A percentile compares a stretch with the other conserved stretches of the same genome.
phyloP scores from a whole-genome alignment of 2,113 vertebrate genomes.

The Ptilorrhoa leucosticta region DNA sequence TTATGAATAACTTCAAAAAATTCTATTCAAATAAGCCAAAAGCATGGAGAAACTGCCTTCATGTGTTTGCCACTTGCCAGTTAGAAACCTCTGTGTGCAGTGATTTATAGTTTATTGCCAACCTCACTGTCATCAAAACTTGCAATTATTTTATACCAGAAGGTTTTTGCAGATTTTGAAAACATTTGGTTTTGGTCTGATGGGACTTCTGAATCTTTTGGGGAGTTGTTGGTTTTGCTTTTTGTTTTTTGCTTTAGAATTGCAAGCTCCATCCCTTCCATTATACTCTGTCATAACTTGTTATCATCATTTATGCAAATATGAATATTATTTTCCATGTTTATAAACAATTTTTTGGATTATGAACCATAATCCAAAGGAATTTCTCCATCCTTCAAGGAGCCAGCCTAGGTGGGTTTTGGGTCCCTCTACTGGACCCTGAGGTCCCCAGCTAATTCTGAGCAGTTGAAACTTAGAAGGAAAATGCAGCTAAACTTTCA shows the following conservation, averaged over 20 bases:
- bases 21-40: not conserved
- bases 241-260: not conserved
- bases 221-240: not conserved
- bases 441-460: not conserved
- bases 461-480: not conserved
- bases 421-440: not conserved
- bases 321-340: not conserved
- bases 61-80: not conserved
- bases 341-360: not conserved
- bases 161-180: conserved; percentile 9
- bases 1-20: not conserved
- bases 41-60: conserved; percentile 9
- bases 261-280: not conserved
- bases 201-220: not conserved
- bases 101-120: conserved; percentile 36
- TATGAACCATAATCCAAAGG: not conserved
- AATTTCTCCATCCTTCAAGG: not conserved
- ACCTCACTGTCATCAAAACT: not conserved
- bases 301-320: not conserved
- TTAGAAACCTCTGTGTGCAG: not conserved
- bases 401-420: not conserved
- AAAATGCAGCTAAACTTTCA: not conserved
- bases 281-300: not conserved
- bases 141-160: conserved; percentile 26
- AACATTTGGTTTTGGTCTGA: conserved; percentile 22